Conservation (phyloP, 1,140 invertebrate species). For the Cotesia typhae region DNA sequence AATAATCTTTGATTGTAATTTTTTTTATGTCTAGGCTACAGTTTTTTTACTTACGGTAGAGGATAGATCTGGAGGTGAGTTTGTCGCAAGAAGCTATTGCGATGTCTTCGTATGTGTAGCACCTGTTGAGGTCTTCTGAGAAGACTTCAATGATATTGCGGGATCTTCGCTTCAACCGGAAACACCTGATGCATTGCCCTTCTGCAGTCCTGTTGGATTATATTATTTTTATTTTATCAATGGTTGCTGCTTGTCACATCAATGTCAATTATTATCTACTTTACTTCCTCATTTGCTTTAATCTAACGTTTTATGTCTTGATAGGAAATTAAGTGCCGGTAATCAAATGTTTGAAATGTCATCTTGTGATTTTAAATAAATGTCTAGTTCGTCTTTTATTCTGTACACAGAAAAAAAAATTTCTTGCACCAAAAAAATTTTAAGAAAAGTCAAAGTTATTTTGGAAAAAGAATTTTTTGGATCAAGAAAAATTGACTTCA, state of each 20-base stretch:
- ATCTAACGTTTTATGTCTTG: slow-evolving; percentile 10
- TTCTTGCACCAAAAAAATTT: no score
- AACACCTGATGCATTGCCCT: slow-evolving; percentile 71
- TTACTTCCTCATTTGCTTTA: not conserved
- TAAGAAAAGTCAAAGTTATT: no score
- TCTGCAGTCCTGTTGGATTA: slow-evolving; percentile 62
- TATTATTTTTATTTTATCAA: slow-evolving; percentile 8
- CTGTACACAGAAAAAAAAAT: no score
- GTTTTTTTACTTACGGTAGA: slow-evolving; percentile 58
- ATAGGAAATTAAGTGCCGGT: not conserved
- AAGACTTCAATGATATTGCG: slow-evolving; percentile 74
- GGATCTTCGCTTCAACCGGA: slow-evolving; percentile 70
- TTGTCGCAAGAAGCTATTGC: slow-evolving; percentile 70
- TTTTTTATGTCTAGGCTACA: not conserved
- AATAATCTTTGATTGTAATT: no score
- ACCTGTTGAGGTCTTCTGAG: slow-evolving; percentile 70
- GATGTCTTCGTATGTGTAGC: slow-evolving; percentile 71
- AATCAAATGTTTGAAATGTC: no score
- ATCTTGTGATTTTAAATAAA: no score
- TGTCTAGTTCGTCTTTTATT: no score
- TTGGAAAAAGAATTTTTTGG: no score
- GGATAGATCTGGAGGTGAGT: slow-evolving; percentile 59
- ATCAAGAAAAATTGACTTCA: no score
- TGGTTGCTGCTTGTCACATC: slow-evolving; percentile 6
- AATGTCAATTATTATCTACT: not conserved